phyloP scores from a whole-genome alignment of 1,140 invertebrate genomes.

The Mactra quadrangularis region DNA sequence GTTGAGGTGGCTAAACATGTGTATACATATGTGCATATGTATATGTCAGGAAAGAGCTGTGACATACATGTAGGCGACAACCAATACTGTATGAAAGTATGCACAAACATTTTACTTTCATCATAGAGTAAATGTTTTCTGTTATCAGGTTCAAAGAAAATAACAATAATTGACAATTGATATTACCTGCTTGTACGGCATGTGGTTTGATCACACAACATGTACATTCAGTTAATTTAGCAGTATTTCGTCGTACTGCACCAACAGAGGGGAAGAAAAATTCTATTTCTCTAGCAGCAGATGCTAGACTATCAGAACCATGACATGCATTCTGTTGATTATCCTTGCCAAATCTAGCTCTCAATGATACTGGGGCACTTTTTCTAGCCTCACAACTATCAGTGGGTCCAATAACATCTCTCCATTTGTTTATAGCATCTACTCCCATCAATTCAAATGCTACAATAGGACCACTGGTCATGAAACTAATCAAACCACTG shows the following conservation, averaged over 20 bases:
- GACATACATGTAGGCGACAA: too few species aligned
- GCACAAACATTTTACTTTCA: too few species aligned
- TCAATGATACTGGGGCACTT: constrained; percentile 87
- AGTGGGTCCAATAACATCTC: constrained; percentile 87
- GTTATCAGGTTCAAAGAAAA: too few species aligned
- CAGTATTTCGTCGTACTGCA: constrained; percentile 85
- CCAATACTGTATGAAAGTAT: too few species aligned
- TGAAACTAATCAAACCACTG: constrained; percentile 84
- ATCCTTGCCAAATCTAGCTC: constrained; percentile 90
- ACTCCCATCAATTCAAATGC: constrained; percentile 91
- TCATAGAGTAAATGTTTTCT: too few species aligned
- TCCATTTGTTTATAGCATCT: constrained; percentile 87
- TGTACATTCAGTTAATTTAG: constrained; percentile 88
- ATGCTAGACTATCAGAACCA: constrained; percentile 86
- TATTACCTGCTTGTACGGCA: constrained; percentile 88
- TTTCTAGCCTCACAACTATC: constrained; percentile 87
- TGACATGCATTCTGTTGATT: constrained; percentile 89
- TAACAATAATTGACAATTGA: too few species aligned
- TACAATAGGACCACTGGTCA: constrained; percentile 89
- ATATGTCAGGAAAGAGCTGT: too few species aligned
- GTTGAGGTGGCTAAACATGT: too few species aligned
- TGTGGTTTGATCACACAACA: constrained; percentile 97
- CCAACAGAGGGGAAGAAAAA: constrained; percentile 88
- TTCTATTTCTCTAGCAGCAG: constrained; percentile 86
- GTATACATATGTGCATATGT: too few species aligned